Percentiles rank a stretch among this genome's conserved stretches.
Evolutionary conservation across 2,797 vertebrate species (phyloP).

Genomic region (Sparidentex hasta): DNA sequence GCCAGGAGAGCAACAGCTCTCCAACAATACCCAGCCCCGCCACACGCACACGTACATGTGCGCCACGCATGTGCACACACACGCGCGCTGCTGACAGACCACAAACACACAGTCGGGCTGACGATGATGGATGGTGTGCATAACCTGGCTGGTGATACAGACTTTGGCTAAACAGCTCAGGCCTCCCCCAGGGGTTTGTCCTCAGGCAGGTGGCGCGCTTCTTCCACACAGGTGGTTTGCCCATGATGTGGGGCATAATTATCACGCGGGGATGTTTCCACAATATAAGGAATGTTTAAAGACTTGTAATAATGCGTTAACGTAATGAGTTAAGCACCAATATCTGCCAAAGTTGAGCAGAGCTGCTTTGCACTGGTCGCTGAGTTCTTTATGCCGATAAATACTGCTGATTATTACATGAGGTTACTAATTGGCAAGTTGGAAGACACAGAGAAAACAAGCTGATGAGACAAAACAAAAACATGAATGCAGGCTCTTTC

Average conservation of each 20-base stretch:
- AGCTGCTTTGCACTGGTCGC: constrained; percentile 13
- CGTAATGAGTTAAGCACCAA: neutral
- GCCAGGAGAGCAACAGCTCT: constrained; percentile 82
- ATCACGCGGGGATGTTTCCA: constrained; percentile 53
- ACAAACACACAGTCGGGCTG: constrained; percentile 80
- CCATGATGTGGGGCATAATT: constrained; percentile 65
- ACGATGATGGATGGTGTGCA: constrained; percentile 84
- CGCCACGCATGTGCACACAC: constrained; percentile 45
- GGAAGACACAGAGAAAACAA: constrained; percentile 52
- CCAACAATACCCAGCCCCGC: constrained; percentile 76
- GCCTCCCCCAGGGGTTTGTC: constrained; percentile 77
- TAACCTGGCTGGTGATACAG: constrained; percentile 81
- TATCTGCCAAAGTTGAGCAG: constrained; percentile 21
- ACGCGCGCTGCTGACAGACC: constrained; percentile 79
- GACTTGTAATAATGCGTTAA: constrained; percentile 1
- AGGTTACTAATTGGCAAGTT: constrained; percentile 56
- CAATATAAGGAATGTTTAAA: constrained; percentile 14
- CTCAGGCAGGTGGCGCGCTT: constrained; percentile 75
- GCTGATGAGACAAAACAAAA: constrained; percentile 63
- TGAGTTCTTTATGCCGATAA: constrained; percentile 47
- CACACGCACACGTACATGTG: constrained; percentile 49
- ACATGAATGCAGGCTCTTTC: constrained; percentile 54
- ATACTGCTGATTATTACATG: constrained; percentile 47
- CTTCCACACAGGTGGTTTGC: constrained; percentile 76
- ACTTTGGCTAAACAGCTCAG: constrained; percentile 82